Conservation (phyloP, 2,797 vertebrate species). For the Hydrolagus colliei region DNA sequence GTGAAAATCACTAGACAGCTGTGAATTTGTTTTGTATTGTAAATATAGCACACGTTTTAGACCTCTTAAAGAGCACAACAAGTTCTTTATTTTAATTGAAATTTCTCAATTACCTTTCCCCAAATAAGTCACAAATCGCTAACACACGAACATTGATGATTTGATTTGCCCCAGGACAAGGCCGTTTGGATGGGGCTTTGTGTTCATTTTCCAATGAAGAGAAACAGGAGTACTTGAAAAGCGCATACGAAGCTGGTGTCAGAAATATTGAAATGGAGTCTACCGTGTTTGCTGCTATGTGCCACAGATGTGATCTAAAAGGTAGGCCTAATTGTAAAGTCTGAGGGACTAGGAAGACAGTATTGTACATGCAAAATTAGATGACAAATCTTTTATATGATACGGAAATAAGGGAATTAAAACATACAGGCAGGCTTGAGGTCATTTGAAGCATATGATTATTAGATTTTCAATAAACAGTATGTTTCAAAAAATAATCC, state of each 20-base stretch:
- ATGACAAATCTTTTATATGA: background rate
- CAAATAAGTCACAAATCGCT: background rate
- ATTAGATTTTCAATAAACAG: no score
- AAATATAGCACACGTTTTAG: no score
- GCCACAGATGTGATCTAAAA: slow-evolving; percentile 71
- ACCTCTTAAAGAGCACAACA: no score
- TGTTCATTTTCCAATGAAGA: slow-evolving; percentile 78
- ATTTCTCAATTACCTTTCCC: background rate
- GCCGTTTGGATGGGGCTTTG: slow-evolving; percentile 71
- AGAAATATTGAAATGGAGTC: slow-evolving; percentile 87
- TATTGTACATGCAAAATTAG: background rate
- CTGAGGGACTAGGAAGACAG: no score
- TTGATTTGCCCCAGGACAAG: slow-evolving; percentile 62
- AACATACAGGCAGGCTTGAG: background rate
- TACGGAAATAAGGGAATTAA: background rate
- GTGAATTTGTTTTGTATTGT: no score
- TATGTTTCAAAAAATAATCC: no score
- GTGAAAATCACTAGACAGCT: no score
- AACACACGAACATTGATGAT: background rate
- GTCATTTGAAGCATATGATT: no score
- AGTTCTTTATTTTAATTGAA: background rate
- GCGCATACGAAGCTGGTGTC: slow-evolving; percentile 62
- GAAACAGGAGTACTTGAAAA: slow-evolving; percentile 73
- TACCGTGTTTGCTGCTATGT: slow-evolving; percentile 75
- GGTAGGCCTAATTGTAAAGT: slow-evolving; percentile 49